Base-by-base conservation (phyloP, 1,140 invertebrate species). In the Drosophila kepulauana region DNA sequence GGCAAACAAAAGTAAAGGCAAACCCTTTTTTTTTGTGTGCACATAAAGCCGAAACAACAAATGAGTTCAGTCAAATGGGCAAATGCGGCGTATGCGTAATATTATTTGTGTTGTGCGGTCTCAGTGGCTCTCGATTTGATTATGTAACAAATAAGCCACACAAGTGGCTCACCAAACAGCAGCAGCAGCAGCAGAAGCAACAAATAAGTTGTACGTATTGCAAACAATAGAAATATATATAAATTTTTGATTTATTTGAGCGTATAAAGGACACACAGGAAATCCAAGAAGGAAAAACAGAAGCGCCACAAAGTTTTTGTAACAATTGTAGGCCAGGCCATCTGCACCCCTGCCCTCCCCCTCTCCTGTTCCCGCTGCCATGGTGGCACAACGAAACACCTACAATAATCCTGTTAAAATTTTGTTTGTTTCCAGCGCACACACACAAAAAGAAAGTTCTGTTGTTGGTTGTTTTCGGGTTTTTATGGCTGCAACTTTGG, bases 221-320 rank as follows among this genome's bases (percentile, higher is more conserved):
- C 63, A 76, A 71, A 66, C 74, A 76, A 78, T 75, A 70, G 66
- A 61, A 75, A 80, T 57, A 67, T 66, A 51, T 67, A 86, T 75
- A 87, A 62, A 81, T 81, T 84, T 89, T 89, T 88, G 86, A 88
- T 88, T 88, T 88, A 88, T 90, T 90, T 89, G 68, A 90, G 85
- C 86, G 78, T 85, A 76, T 75, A 88, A 85, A 84, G 66, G 80
- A 75, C 67, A 45, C 70, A 67, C 54, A 63, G 67, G 74, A 69
- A 78, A 78, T 78, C 69, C 82, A 84, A 76, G 74, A 59, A 74
- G 66, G 61, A 84, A 78, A 78, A 85, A 86, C 81, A 85, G 81
- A 86, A 85, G 81, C 78, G 74, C 62, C 81, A 74, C 79, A 85
- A 84, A 84, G 81, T 84, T 86, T 67, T 56, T 33, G 56, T 15